phyloP scores from a whole-genome alignment of 2,888 invertebrate species.

The Watsonalla cultraria region DNA sequence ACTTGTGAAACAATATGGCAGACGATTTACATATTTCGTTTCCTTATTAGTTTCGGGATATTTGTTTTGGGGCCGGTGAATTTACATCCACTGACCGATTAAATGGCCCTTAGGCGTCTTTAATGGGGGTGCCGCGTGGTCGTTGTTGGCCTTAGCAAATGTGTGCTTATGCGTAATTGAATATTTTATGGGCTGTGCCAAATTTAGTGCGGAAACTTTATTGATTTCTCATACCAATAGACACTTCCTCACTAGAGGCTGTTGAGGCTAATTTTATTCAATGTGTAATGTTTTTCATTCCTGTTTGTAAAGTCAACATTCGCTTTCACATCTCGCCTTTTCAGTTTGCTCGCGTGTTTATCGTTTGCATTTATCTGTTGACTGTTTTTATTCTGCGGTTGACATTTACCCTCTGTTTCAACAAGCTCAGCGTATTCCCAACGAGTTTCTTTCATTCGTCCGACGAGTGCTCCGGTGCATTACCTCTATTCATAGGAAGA shows the following conservation, averaged over 20 bases:
- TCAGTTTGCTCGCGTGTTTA: constrained; percentile 70
- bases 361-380: constrained; percentile 78
- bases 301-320: constrained; percentile 52
- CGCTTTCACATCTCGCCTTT: constrained; percentile 59
- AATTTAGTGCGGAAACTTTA: constrained; percentile 66
- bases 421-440: constrained; percentile 58
- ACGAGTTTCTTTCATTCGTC: constrained; percentile 75
- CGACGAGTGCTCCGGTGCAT: constrained; percentile 69
- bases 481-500: constrained; percentile 73
- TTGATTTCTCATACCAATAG: constrained; percentile 50
- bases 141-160: constrained; percentile 76
- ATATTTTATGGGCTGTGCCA: constrained; percentile 72
- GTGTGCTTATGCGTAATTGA: constrained; percentile 79
- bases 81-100: constrained; percentile 79
- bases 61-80: constrained; percentile 77
- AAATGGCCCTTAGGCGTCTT: constrained; percentile 79
- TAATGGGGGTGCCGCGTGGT: constrained; percentile 79
- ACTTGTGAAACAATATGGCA: constrained; percentile 79
- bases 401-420: constrained; percentile 76
- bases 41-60: constrained; percentile 79
- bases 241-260: constrained; percentile 21
- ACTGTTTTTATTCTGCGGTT: constrained; percentile 77
- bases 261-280: constrained; percentile 24
- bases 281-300: constrained; percentile 23
- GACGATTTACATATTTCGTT: constrained; percentile 79